phyloP scores from a whole-genome alignment of 1,140 invertebrate genomes.

The Latrodectus geometricus region DNA sequence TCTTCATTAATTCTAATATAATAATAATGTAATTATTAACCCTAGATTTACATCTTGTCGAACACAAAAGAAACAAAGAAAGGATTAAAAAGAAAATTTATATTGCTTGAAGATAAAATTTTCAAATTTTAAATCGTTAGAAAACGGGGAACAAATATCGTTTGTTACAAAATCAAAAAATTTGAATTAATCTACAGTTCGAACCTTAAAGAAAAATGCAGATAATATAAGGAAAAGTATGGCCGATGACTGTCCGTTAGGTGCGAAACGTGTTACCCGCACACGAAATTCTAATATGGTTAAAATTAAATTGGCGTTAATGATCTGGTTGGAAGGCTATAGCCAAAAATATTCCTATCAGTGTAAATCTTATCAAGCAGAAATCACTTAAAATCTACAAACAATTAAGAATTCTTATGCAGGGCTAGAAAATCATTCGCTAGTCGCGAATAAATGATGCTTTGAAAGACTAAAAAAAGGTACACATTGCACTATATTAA shows the following conservation, averaged over 20 bases:
- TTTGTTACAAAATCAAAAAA: slow-evolving; percentile 19
- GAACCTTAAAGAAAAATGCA: slow-evolving; percentile 16
- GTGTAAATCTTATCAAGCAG: slow-evolving; percentile 18
- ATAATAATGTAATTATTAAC: slow-evolving; percentile 17
- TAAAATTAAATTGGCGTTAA: slow-evolving; percentile 24
- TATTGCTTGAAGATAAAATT: slow-evolving; percentile 1
- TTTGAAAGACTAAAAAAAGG: slow-evolving; percentile 61
- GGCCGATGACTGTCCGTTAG: slow-evolving; percentile 11
- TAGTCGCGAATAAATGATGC: slow-evolving; percentile 17
- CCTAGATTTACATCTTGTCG: slow-evolving; percentile 21
- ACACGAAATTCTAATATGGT: not conserved
- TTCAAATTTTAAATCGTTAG: slow-evolving; percentile 8
- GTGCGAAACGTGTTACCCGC: slow-evolving; percentile 2
- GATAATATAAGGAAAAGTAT: slow-evolving; percentile 18
- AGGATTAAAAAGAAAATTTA: slow-evolving; percentile 27
- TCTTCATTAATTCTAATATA: not conserved
- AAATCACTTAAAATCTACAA: slow-evolving; percentile 37
- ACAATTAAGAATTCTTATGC: slow-evolving; percentile 28
- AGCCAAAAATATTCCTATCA: slow-evolving; percentile 24
- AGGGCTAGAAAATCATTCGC: slow-evolving; percentile 1
- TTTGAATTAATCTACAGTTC: slow-evolving; percentile 5
- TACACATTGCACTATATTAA: no score
- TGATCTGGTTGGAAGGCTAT: slow-evolving; percentile 30
- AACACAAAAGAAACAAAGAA: slow-evolving; percentile 15
- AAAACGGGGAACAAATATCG: slow-evolving; percentile 9